phyloP scores from a whole-genome alignment of 2,113 vertebrate genomes.

The Heterotis niloticus region DNA sequence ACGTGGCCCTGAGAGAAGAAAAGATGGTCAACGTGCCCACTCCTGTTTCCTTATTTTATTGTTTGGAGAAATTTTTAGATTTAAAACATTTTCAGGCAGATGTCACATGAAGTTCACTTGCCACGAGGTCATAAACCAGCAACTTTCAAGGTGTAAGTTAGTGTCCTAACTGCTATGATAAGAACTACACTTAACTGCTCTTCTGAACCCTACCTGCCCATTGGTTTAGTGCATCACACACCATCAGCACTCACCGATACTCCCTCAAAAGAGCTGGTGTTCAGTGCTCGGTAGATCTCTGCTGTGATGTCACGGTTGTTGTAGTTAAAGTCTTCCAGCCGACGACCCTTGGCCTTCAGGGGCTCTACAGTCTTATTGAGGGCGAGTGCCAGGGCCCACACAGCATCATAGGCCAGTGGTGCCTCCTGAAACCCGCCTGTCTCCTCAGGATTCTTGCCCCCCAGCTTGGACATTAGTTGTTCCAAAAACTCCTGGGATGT shows the following conservation, averaged over 20 bases:
- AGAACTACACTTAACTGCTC: background rate
- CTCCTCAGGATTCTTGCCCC: constrained; percentile 83
- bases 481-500: constrained; percentile 90
- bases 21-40: background rate
- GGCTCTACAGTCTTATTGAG: constrained; percentile 88
- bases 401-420: constrained; percentile 85
- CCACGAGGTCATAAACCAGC: too few species aligned
- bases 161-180: too few species aligned
- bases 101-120: too few species aligned
- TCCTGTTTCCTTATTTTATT: background rate
- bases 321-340: constrained; percentile 93
- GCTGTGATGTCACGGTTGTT: constrained; percentile 91
- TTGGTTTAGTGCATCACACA: background rate
- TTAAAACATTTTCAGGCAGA: too few species aligned
- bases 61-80: too few species aligned
- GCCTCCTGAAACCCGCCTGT: constrained; percentile 92
- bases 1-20: constrained; percentile 78
- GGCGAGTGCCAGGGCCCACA: constrained; percentile 89
- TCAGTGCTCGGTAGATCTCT: constrained; percentile 90
- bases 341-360: constrained; percentile 72
- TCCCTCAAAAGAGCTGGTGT: constrained; percentile 90
- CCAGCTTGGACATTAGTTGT: constrained; percentile 81
- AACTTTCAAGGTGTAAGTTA: too few species aligned
- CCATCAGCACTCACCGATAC: constrained; percentile 77
- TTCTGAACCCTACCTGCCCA: background rate